phyloP scores from a whole-genome alignment of 2,888 invertebrate species.

The Brachyopa scutellaris region DNA sequence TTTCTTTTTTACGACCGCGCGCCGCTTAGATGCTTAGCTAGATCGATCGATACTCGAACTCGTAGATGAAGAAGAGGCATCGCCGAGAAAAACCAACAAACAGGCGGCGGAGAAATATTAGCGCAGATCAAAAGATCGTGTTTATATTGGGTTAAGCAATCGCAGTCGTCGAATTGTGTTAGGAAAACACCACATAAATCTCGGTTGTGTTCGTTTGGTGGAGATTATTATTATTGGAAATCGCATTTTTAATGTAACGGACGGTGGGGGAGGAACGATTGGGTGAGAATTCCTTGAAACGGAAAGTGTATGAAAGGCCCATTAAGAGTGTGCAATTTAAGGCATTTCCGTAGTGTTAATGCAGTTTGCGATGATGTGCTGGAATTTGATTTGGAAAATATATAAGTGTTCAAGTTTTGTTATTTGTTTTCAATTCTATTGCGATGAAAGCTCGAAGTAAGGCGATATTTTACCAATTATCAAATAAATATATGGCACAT shows the following conservation, averaged over 20 bases:
- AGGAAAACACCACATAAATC: conserved; percentile 66
- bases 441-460: no score
- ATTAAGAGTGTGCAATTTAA: background rate
- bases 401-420: no score
- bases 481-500: no score
- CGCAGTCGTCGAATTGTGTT: conserved; percentile 62
- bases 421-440: no score
- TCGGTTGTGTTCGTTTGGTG: conserved; percentile 29
- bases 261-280: background rate
- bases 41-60: conserved; percentile 24
- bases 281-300: conserved; percentile 9
- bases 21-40: conserved; percentile 20
- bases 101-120: conserved; percentile 60
- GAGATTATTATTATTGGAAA: conserved; percentile 53
- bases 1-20: background rate
- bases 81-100: conserved; percentile 26
- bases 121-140: conserved; percentile 70
- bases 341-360: background rate
- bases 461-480: no score
- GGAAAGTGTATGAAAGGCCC: conserved; percentile 14
- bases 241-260: conserved; percentile 34
- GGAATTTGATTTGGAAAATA: background rate
- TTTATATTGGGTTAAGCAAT: conserved; percentile 72
- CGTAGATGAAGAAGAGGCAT: conserved; percentile 35
- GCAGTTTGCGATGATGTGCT: conserved; percentile 1